Percentiles rank a stretch among this genome's conserved stretches.
Conservation (phyloP, 2,797 vertebrate genomes). For the Centroberyx gerrardi region DNA sequence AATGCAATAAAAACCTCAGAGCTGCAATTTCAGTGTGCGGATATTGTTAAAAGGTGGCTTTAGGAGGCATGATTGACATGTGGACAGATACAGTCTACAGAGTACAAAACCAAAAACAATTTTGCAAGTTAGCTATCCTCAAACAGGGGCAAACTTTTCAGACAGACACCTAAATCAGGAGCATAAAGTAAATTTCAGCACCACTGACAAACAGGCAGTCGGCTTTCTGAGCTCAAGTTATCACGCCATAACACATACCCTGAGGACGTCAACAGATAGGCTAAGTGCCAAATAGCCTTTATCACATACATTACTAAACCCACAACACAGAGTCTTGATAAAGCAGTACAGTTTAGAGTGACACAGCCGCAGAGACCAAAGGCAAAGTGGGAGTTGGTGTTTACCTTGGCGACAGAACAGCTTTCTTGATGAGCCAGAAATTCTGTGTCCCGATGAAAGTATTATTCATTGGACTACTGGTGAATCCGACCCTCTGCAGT, state of each 20-base stretch:
- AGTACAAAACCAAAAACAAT: slow-evolving; percentile 7
- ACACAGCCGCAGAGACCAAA: slow-evolving; percentile 35
- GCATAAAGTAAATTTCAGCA: slow-evolving; percentile 24
- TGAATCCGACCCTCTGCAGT: slow-evolving; percentile 38
- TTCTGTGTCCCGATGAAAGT: slow-evolving; percentile 41
- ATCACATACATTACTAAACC: slow-evolving; percentile 58
- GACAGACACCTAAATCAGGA: slow-evolving; percentile 26
- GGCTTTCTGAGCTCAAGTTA: slow-evolving; percentile 19
- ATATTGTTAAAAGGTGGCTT: slow-evolving; percentile 25
- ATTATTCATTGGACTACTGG: slow-evolving; percentile 29
- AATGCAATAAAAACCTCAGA: background rate
- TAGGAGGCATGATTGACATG: background rate
- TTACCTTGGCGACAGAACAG: slow-evolving; percentile 54
- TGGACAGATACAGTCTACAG: background rate
- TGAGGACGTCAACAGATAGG: slow-evolving; percentile 44
- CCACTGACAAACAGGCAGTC: slow-evolving; percentile 2
- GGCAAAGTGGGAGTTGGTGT: slow-evolving; percentile 36
- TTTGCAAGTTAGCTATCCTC: slow-evolving; percentile 3
- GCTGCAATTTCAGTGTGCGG: slow-evolving; percentile 2
- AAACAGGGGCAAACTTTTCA: slow-evolving; percentile 2
- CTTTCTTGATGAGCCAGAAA: slow-evolving; percentile 22
- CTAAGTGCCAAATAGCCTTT: slow-evolving; percentile 53
- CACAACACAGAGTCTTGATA: slow-evolving; percentile 37
- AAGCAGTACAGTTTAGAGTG: slow-evolving; percentile 8
- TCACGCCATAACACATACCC: slow-evolving; percentile 48